Evolutionary conservation across 2,113 vertebrate species (phyloP), one percentile per base, ranked within the genome.

Genomic region (Pelusios castaneus): DNA sequence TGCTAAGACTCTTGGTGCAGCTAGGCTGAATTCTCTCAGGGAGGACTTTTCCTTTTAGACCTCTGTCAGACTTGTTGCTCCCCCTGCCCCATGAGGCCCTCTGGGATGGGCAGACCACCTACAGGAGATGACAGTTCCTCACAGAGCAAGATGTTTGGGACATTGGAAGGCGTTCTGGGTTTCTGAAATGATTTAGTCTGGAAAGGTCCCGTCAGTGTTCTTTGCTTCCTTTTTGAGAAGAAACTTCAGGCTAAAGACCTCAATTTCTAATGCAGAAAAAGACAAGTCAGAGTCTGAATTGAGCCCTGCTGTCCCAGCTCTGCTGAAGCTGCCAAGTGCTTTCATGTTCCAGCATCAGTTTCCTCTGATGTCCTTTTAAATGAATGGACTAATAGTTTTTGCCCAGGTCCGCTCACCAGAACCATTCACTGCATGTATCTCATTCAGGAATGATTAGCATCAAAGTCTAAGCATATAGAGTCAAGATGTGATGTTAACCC

Each of bases 1-100:
- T 34, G 10, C 29, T 6, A 19, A 34, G 47, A 51, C 47, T 5
- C 3, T 4, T 49, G 38, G 24, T 55, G 56, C 5, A 3, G 31
- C 4, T 16, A 38, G n/a, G 21, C 79, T 82, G 14, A 86, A 54
- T 38, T 31, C 34, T 12, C 25, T 24, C 29, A 52, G 80, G 13
- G 3, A 78, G 55, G 4, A 76, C 27, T 6, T 60, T 89, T 51
- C 76, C 56, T 54, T 47, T 58, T 75, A 80, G 70, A 12, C 82
- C 17, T 31, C 77, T 27, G 0, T 12, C 7, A 55, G 29, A 17
- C 1, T 70, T 56, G 24, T 4, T 38, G 13, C 22, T 27, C 14
- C 11, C 63, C 0, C 0, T 17, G 14, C 60, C 41, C 54, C 47
- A 3, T 0, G 1, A 92, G 49, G 9, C 27, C 0, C 0, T 79